phyloP scores from a whole-genome alignment of 1,140 invertebrate genomes.

The Cotesia chilonis region DNA sequence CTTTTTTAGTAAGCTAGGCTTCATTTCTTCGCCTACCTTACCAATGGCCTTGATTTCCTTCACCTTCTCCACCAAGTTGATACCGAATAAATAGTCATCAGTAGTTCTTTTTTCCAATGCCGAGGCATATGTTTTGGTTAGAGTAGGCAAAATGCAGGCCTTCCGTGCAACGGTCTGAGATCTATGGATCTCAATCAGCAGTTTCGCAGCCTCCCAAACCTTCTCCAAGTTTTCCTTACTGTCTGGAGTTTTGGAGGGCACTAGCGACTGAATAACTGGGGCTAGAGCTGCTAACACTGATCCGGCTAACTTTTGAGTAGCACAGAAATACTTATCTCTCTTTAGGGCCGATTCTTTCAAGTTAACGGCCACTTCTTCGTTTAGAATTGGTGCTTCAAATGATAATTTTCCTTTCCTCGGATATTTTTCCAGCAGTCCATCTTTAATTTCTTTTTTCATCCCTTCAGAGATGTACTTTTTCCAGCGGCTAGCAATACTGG shows the following conservation, averaged over 20 bases:
- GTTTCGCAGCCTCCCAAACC: background rate
- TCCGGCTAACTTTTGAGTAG: conserved; percentile 13
- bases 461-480: conserved; percentile 16
- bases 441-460: conserved; percentile 12
- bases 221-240: background rate
- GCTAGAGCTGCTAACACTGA: conserved; percentile 1
- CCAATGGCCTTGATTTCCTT: conserved; percentile 30
- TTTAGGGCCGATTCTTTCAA: conserved; percentile 11
- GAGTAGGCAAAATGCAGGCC: conserved; percentile 21
- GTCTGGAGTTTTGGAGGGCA: background rate
- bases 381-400: conserved; percentile 14
- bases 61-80: conserved; percentile 26
- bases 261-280: background rate
- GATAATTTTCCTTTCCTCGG: background rate
- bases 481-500: conserved; percentile 9
- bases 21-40: conserved; percentile 19
- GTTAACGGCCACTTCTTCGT: conserved; percentile 20
- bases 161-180: conserved; percentile 35
- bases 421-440: background rate
- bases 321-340: conserved; percentile 11
- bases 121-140: conserved; percentile 36
- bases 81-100: conserved; percentile 44
- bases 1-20: background rate
- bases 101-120: conserved; percentile 42
- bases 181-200: background rate